phyloP scores from a whole-genome alignment of 35 echinoderm and acorn worm species.

The Heliocidaris erythrogramma region DNA sequence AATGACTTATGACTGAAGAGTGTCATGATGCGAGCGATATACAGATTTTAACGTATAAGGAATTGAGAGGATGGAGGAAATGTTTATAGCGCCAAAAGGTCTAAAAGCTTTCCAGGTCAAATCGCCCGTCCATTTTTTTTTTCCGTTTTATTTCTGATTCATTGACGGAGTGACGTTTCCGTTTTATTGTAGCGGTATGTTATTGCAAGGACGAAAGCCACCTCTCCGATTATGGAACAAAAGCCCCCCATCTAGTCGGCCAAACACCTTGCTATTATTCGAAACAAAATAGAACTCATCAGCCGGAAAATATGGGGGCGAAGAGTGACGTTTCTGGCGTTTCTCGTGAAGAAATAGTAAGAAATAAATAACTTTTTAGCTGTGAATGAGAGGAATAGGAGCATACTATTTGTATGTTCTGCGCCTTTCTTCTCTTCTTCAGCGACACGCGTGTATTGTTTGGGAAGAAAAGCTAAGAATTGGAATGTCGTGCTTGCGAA shows the following conservation, averaged over 20 bases:
- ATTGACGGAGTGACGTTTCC: neutral
- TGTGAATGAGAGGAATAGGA: neutral
- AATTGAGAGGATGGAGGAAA: too few species aligned
- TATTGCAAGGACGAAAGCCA: neutral
- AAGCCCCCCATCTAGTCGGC: neutral
- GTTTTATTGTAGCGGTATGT: neutral
- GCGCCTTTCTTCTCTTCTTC: neutral
- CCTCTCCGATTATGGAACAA: neutral
- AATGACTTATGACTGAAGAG: too few species aligned
- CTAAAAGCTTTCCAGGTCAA: neutral
- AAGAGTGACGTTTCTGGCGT: neutral
- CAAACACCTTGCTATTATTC: neutral
- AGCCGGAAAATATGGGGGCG: neutral
- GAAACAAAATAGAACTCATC: neutral
- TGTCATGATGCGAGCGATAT: too few species aligned
- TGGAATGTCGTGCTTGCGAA: neutral
- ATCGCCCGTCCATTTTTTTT: neutral
- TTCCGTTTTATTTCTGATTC: neutral
- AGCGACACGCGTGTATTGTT: neutral
- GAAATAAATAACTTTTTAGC: neutral
- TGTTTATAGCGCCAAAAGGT: too few species aligned
- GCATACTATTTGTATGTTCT: neutral
- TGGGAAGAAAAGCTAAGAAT: neutral
- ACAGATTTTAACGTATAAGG: too few species aligned
- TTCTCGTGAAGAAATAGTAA: neutral